phyloP scores from a whole-genome alignment of 2,888 invertebrate genomes.

The Meteorus cinctellus region DNA sequence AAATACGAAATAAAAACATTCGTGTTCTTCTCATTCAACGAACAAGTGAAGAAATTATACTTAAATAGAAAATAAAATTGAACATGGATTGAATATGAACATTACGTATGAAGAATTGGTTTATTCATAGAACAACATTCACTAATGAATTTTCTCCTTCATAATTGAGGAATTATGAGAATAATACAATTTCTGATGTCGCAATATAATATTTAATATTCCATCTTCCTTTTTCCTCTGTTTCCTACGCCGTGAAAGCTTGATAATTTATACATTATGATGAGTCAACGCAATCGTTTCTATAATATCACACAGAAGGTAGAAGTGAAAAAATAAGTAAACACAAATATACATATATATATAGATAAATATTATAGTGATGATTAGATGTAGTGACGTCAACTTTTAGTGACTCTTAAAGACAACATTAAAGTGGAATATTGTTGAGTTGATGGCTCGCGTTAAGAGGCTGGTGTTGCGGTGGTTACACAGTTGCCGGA shows the following conservation, averaged over 20 bases:
- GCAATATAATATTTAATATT: no score
- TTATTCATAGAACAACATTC: no score
- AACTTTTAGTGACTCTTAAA: slow-evolving; percentile 11
- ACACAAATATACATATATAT: background rate
- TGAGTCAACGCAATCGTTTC: background rate
- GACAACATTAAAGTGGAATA: slow-evolving; percentile 27
- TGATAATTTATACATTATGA: background rate
- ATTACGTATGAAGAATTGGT: no score
- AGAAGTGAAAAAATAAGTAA: background rate
- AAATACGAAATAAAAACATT: background rate
- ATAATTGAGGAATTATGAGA: no score
- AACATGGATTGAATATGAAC: no score
- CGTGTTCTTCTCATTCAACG: no score
- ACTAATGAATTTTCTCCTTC: no score
- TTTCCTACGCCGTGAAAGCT: no score
- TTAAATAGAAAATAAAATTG: no score
- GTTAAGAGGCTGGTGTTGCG: slow-evolving; percentile 19
- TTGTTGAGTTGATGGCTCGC: slow-evolving; percentile 19
- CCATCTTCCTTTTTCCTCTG: no score
- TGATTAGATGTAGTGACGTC: slow-evolving; percentile 17
- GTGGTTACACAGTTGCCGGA: slow-evolving; percentile 39
- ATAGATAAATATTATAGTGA: background rate
- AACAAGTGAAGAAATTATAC: no score
- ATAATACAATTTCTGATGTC: no score
- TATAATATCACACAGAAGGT: background rate